Percentiles rank a stretch among this genome's conserved stretches.
Conservation (phyloP, 2,888 invertebrate species). For the Thecophora atra region DNA sequence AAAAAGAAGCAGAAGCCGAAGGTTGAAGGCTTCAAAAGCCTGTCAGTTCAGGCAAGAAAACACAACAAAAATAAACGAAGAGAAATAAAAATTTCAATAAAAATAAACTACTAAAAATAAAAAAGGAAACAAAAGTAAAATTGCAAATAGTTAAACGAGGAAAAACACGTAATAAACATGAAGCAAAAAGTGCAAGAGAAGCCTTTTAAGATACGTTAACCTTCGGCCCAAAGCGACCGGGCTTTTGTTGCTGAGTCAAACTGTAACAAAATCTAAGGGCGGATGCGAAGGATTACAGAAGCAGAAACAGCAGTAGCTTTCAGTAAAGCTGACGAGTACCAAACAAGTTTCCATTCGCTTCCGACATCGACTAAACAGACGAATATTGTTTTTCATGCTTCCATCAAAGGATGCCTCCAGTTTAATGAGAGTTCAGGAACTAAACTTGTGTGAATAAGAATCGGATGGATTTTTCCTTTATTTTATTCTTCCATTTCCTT, state of each 20-base stretch:
- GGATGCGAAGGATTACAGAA: too few species aligned
- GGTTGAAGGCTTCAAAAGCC: constrained; percentile 26
- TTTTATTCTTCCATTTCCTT: background rate
- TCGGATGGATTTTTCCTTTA: background rate
- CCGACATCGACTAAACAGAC: background rate
- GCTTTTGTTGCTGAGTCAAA: background rate
- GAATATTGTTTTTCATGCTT: background rate
- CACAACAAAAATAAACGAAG: background rate
- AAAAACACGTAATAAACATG: background rate
- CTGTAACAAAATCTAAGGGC: too few species aligned
- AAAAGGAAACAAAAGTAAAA: background rate
- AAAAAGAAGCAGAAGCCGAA: constrained; percentile 28
- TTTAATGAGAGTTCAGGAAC: constrained; percentile 31
- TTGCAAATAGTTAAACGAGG: background rate
- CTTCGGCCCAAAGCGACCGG: background rate
- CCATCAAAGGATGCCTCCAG: constrained; percentile 26
- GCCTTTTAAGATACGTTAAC: background rate
- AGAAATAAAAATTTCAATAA: constrained; percentile 1
- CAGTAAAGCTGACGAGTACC: constrained; percentile 13
- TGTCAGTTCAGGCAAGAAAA: background rate
- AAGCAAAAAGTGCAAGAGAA: too few species aligned
- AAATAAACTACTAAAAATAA: background rate
- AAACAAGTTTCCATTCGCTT: background rate
- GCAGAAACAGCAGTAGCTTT: background rate
- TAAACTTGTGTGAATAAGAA: constrained; percentile 20